phyloP scores from a whole-genome alignment of 2,797 vertebrate genomes.

The Galagoides demidoff region DNA sequence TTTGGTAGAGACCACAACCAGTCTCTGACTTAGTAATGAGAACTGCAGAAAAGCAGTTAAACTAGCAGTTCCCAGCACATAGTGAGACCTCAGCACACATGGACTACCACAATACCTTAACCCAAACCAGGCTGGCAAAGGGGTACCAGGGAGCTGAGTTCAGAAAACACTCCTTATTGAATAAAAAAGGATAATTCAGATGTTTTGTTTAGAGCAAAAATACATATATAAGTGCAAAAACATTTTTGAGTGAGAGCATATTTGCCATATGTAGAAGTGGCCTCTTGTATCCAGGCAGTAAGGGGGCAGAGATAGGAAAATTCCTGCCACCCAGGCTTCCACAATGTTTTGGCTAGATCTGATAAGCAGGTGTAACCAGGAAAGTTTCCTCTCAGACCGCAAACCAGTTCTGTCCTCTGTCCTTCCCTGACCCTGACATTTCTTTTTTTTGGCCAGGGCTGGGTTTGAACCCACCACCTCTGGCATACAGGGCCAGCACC shows the following conservation, averaged over 20 bases:
- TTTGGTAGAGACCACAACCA: neutral
- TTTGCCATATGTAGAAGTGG: neutral
- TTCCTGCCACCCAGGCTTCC: neutral
- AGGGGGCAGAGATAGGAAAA: neutral
- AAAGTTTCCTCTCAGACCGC: neutral
- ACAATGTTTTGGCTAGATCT: neutral
- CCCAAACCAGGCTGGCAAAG: neutral
- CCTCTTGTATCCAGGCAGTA: neutral
- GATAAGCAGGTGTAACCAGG: neutral
- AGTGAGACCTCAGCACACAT: neutral
- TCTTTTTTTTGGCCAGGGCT: too few relatives aligned
- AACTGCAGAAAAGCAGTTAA: neutral
- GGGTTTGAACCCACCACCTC: too few relatives aligned
- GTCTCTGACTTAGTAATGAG: neutral
- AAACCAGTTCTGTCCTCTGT: neutral
- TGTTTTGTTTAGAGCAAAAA: neutral
- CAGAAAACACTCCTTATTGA: neutral
- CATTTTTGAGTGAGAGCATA: neutral
- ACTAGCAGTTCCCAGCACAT: neutral
- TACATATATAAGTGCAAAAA: neutral
- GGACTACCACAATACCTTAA: neutral
- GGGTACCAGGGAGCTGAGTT: neutral
- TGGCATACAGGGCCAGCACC: too few relatives aligned
- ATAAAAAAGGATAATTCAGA: neutral
- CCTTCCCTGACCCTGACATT: neutral